These are phyloP conservation scores for Apodemus agrarius DNA, from an alignment of 2,797 vertebrate species.

Conservation along the genomic window DNA sequence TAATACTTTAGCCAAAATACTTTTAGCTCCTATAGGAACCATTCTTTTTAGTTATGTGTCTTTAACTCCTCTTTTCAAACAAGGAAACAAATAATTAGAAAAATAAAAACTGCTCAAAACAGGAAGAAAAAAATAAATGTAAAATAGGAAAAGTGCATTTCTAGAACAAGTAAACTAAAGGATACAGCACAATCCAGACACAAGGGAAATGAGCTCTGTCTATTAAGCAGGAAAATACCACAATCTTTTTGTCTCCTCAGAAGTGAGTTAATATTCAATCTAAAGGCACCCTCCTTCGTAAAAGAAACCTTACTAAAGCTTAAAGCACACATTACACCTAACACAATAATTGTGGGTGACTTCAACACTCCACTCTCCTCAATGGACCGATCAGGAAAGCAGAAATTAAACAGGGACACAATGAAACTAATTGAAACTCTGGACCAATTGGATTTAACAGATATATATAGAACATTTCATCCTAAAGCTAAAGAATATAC, in stretches of 20 bases:
- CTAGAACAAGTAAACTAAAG: neutral
- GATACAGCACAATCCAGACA: neutral
- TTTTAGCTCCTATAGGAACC: neutral
- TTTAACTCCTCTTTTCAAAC: conserved; percentile 36
- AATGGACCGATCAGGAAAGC: too few species aligned
- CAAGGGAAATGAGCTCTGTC: neutral
- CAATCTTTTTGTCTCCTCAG: neutral
- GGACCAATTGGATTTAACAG: too few species aligned
- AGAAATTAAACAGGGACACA: too few species aligned
- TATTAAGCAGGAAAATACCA: neutral
- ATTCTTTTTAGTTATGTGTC: neutral
- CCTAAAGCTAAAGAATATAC: too few species aligned
- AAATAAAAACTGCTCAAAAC: neutral
- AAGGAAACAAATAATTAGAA: conserved; percentile 24
- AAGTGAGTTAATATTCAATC: neutral
- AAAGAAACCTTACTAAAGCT: too few species aligned
- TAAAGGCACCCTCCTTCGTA: too few species aligned
- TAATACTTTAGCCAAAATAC: neutral
- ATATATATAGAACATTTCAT: too few species aligned
- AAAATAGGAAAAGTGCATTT: neutral
- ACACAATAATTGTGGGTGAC: too few species aligned
- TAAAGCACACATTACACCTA: too few species aligned
- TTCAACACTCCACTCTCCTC: too few species aligned
- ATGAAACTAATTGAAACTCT: too few species aligned
- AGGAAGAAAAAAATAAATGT: neutral